Conservation (phyloP, 2,888 invertebrate species). For the Drosophila suboccidentalis region DNA sequence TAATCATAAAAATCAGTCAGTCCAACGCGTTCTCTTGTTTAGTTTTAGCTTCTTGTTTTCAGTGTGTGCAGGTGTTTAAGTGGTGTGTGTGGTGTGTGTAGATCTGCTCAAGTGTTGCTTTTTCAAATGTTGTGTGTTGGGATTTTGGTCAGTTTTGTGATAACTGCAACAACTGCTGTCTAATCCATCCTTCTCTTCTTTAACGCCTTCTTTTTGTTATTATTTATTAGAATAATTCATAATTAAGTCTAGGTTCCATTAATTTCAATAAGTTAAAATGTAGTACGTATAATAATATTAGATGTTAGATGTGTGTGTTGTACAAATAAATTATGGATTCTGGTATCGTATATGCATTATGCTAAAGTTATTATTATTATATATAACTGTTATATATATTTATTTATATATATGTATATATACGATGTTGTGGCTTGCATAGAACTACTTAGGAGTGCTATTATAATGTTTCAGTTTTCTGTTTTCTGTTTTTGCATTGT, state of each 20-base stretch:
- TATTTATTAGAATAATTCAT: slow-evolving; percentile 52
- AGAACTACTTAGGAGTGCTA: slow-evolving; percentile 60
- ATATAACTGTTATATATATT: slow-evolving; percentile 29
- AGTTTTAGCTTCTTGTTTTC: slow-evolving; percentile 55
- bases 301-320: slow-evolving; percentile 46
- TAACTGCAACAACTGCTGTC: background rate
- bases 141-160: slow-evolving; percentile 19
- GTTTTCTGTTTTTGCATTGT: slow-evolving; percentile 42
- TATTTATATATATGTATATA: slow-evolving; percentile 37
- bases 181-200: slow-evolving; percentile 16
- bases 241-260: slow-evolving; percentile 62
- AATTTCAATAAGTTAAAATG: slow-evolving; percentile 71
- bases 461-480: background rate
- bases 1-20: slow-evolving; percentile 78
- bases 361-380: slow-evolving; percentile 18
- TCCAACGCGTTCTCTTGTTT: slow-evolving; percentile 68
- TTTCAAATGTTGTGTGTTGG: slow-evolving; percentile 28
- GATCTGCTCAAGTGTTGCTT: slow-evolving; percentile 10
- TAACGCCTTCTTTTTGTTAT: slow-evolving; percentile 10
- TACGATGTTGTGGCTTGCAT: slow-evolving; percentile 40
- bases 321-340: slow-evolving; percentile 58
- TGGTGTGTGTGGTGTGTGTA: slow-evolving; percentile 8
- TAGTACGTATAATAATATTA: slow-evolving; percentile 64
- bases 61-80: slow-evolving; percentile 18
- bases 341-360: slow-evolving; percentile 21